Evolutionary conservation across 1,140 invertebrate species (phyloP), one percentile per base, ranked within the genome.

Genomic region (Drosophila miranda): DNA sequence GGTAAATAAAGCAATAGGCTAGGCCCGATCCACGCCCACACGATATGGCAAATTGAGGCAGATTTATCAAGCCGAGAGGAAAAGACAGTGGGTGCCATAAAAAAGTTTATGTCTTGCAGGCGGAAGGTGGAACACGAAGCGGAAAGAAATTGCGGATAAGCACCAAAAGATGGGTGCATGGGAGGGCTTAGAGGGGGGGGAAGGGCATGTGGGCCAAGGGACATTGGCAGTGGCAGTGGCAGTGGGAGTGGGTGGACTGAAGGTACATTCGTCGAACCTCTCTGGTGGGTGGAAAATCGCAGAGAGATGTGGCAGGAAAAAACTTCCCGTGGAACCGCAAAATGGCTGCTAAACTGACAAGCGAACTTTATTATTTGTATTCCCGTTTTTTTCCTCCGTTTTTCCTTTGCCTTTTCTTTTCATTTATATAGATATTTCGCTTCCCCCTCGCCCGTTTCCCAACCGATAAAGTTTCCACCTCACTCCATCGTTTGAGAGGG

Each of bases 291-390:
- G 71, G 71, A 45, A 60, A 48, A 41, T 49, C 16, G 23, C 19
- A 34, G 58, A 21, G 63, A 21, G 63, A 34, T 11, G 49, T 30
- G 71, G 59, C 45, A 59, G 50, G 54, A 73, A 41, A 19, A 51
- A 53, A 68, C 54, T 68, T 58, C 50, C 61, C 61, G 76, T 81
- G 77, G 75, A 89, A 89, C 89, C 89, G 89, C 89, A 90, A 90
- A 90, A 90, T 90, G 89, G 89, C 89, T 90, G 89, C 89, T 90
- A 90, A 90, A 90, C 89, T 90, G 89, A 90, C 89, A 90, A 90
- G 76, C 89, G 89, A 90, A 90, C 89, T 90, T 90, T 90, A 89
- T 90, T 89, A 90, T 83, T 84, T 87, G 63, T 68, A 71, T 70
- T 70, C 62, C 23, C 14, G 8, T 48, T 6, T 16, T 55, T 16